Percentiles rank a stretch among this genome's conserved stretches.
Conservation (phyloP, 2,113 vertebrate genomes). For the Nettapus auritus region DNA sequence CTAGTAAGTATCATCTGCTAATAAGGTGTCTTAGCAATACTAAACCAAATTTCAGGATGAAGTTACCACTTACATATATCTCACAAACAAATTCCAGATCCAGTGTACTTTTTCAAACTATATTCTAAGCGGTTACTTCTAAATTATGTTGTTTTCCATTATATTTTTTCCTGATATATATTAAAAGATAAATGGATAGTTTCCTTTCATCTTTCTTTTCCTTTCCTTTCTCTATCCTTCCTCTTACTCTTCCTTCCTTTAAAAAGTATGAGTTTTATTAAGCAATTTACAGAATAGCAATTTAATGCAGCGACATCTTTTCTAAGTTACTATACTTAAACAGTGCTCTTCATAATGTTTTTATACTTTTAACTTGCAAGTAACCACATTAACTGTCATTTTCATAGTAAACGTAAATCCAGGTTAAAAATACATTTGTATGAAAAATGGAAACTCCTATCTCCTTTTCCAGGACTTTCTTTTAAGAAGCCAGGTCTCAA, state of each 20-base stretch:
- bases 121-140: background rate
- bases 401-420: background rate
- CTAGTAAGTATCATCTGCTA: conserved; percentile 82
- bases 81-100: background rate
- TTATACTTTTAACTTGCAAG: background rate
- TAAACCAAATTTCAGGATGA: background rate
- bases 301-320: background rate
- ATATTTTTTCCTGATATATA: background rate
- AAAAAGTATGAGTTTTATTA: background rate
- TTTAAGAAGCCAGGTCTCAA: background rate
- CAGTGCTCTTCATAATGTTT: background rate
- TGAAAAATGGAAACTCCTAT: background rate
- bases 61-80: background rate
- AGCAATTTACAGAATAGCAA: background rate
- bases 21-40: background rate
- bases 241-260: background rate
- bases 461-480: background rate
- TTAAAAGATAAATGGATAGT: fast-evolving
- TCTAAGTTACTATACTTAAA: background rate
- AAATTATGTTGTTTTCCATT: background rate
- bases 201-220: background rate
- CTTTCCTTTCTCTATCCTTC: too few species aligned
- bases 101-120: background rate
- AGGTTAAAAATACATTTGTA: background rate
- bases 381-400: background rate